Percentiles rank a stretch among this genome's conserved stretches.
phyloP scores from a whole-genome alignment of 2,888 invertebrate species.

The Stegophylla sp. region DNA sequence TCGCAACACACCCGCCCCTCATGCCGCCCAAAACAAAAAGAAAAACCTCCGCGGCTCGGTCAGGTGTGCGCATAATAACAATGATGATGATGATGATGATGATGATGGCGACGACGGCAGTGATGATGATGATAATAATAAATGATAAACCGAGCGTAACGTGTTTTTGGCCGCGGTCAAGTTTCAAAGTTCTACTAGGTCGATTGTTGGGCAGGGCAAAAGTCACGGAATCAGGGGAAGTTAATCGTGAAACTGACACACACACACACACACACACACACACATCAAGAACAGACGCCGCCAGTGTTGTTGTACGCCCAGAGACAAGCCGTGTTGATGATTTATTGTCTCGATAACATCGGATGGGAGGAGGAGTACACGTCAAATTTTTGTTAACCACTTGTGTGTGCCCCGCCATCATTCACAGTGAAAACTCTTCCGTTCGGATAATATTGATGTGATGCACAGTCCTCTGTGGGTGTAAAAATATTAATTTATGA shows the following conservation, averaged over 20 bases:
- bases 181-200: conserved; percentile 39
- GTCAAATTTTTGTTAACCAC: conserved; percentile 46
- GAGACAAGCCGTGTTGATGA: conserved; percentile 50
- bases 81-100: neutral
- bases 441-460: conserved; percentile 27
- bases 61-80: neutral
- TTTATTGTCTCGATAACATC: conserved; percentile 50
- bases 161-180: conserved; percentile 32
- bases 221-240: conserved; percentile 42
- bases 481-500: too few species aligned
- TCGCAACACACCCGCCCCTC: neutral
- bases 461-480: too few species aligned
- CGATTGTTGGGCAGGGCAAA: conserved; percentile 38
- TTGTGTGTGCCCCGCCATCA: conserved; percentile 43
- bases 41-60: too few species aligned
- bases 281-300: conserved; percentile 48
- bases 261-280: too few species aligned
- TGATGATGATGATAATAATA: neutral
- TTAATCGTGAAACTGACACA: conserved; percentile 30
- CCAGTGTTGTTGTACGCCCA: conserved; percentile 26
- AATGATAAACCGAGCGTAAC: conserved; percentile 12
- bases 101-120: neutral
- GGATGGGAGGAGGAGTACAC: conserved; percentile 44
- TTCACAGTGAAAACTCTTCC: conserved; percentile 27
- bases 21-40: neutral